Evolutionary conservation across 2,113 vertebrate genomes (phyloP).

Genomic region (Atlantisia rogersi): DNA sequence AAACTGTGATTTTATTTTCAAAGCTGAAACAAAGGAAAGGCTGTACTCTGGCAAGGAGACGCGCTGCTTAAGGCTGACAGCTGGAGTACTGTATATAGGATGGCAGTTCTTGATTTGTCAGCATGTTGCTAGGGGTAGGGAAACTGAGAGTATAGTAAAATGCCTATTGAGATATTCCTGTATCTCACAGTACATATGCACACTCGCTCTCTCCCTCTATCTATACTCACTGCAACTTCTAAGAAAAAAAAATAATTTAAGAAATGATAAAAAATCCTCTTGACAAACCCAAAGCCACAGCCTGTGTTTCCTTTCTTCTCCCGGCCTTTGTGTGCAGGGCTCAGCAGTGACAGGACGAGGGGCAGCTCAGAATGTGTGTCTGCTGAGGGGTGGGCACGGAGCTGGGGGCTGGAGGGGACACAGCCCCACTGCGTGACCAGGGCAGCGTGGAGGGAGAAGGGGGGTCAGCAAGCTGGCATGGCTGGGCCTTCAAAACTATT

Average conservation of each 20-base stretch:
- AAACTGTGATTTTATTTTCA: conserved; percentile 11
- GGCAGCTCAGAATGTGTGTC: background rate
- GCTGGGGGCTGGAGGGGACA: background rate
- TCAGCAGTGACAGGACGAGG: background rate
- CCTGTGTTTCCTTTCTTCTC: background rate
- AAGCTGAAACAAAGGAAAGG: conserved; percentile 38
- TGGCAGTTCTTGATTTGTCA: conserved; percentile 49
- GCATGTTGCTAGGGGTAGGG: conserved; percentile 37
- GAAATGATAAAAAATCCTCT: background rate
- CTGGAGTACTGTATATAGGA: conserved; percentile 39
- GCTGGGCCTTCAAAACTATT: background rate
- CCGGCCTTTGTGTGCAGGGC: background rate
- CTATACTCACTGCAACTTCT: background rate
- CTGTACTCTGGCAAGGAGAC: background rate
- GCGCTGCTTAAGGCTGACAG: conserved; percentile 20
- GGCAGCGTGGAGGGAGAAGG: background rate
- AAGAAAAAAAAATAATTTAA: background rate
- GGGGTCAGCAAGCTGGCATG: background rate
- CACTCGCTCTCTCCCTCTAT: background rate
- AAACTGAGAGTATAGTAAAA: conserved; percentile 5
- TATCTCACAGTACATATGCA: background rate
- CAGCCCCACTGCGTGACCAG: too few species aligned
- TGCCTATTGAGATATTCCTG: conserved; percentile 20
- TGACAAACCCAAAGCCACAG: background rate
- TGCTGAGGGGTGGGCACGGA: rapidly evolving